Evolutionary conservation across 2,797 vertebrate species (phyloP).

Genomic region (Rhabdophis nuchalis): DNA sequence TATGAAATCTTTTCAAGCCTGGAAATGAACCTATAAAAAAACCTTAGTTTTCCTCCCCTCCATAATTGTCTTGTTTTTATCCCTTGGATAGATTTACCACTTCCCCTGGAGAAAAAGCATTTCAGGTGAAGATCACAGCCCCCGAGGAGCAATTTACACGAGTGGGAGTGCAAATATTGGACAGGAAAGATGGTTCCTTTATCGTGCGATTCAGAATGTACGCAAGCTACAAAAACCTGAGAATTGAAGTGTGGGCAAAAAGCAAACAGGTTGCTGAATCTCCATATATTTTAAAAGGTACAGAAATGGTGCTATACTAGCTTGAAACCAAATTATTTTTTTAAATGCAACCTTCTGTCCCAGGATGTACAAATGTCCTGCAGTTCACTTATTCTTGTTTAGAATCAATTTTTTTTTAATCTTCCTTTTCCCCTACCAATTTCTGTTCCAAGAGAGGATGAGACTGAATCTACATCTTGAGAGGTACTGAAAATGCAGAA

Average conservation of each 20-base stretch:
- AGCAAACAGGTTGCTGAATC: conserved; percentile 82
- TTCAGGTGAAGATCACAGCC: conserved; percentile 86
- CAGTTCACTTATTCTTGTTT: neutral
- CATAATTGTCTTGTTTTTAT: conserved; percentile 24
- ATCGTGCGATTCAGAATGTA: conserved; percentile 95
- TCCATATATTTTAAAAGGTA: conserved; percentile 89
- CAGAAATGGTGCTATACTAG: neutral
- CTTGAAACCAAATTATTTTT: neutral
- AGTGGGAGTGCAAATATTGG: conserved; percentile 91
- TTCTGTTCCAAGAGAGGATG: neutral
- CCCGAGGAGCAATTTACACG: conserved; percentile 85
- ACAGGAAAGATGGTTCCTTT: conserved; percentile 92
- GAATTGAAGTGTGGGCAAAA: conserved; percentile 78
- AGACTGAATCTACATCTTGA: neutral
- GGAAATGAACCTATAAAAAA: neutral
- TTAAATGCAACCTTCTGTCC: neutral
- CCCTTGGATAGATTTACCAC: conserved; percentile 77
- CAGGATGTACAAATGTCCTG: neutral
- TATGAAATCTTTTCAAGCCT: neutral
- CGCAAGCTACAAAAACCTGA: conserved; percentile 85
- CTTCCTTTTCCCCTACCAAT: neutral
- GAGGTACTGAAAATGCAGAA: neutral
- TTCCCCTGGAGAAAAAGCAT: conserved; percentile 87
- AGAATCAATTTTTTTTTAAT: neutral
- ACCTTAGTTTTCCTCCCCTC: too few species aligned